Evolutionary conservation across 2,113 vertebrate species (phyloP).

Genomic region (Neomonachus schauinslandi): DNA sequence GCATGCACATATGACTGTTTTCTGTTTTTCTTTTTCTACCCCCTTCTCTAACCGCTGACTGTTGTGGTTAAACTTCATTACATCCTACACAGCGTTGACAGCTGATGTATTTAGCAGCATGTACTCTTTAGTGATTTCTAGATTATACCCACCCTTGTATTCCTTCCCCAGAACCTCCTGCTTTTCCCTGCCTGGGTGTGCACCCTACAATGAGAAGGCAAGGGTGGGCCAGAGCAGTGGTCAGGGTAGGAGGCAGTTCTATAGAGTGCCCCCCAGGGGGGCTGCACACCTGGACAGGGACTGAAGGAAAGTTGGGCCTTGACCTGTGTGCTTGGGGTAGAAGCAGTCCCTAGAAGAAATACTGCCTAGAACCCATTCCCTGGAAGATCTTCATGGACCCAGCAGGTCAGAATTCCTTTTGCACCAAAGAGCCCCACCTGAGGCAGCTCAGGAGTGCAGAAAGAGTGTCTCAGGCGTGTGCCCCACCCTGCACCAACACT

Average conservation of each 20-base stretch:
- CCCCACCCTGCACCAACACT: background rate
- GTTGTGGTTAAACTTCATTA: constrained; percentile 79
- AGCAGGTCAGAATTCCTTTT: background rate
- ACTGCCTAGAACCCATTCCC: background rate
- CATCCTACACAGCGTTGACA: constrained; percentile 71
- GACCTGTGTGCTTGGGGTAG: background rate
- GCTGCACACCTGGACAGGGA: background rate
- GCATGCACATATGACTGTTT: constrained; percentile 63
- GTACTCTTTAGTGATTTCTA: constrained; percentile 65
- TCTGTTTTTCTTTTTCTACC: constrained; percentile 70
- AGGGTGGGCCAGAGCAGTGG: background rate
- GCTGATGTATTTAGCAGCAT: constrained; percentile 76
- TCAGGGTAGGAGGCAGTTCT: background rate
- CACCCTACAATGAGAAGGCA: constrained; percentile 6
- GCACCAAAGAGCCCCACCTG: background rate
- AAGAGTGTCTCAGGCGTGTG: background rate
- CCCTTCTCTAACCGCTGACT: constrained; percentile 66
- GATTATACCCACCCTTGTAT: constrained; percentile 63
- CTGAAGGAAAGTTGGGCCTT: background rate
- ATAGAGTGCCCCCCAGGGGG: background rate
- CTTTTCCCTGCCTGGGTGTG: constrained; percentile 40
- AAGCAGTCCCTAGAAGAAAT: background rate
- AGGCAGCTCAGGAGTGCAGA: background rate
- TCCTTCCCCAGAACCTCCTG: constrained; percentile 49
- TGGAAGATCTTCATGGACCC: background rate